Evolutionary conservation across 2,888 invertebrate species (phyloP).

Genomic region (Drosophila birchii): DNA sequence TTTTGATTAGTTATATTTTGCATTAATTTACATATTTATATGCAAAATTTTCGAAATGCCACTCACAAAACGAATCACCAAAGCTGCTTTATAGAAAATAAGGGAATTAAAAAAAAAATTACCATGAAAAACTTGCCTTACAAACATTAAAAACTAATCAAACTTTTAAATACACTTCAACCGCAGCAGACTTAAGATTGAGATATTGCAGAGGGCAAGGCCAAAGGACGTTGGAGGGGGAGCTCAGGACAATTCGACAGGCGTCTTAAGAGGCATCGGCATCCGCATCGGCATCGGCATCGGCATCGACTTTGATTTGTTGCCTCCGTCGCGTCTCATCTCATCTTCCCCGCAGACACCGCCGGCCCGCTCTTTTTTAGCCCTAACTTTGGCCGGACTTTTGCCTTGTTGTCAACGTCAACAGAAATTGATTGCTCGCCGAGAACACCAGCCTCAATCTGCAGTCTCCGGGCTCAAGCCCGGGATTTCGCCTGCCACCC

Average conservation of each 20-base stretch:
- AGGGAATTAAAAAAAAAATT: conserved; percentile 21
- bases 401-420: conserved; percentile 80
- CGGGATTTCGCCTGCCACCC: conserved; percentile 5
- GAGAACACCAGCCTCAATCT: conserved; percentile 49
- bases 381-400: conserved; percentile 78
- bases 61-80: conserved; percentile 34
- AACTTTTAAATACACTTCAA: conserved; percentile 82
- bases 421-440: conserved; percentile 80
- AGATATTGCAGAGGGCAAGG: conserved; percentile 48
- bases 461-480: conserved; percentile 1
- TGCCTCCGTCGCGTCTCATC: conserved; percentile 40
- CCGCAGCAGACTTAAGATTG: conserved; percentile 74
- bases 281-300: conserved; percentile 18
- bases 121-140: conserved; percentile 52
- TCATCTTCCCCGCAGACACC: conserved; percentile 19
- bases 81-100: conserved; percentile 55
- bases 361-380: conserved; percentile 45
- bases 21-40: conserved; percentile 49
- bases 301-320: conserved; percentile 77
- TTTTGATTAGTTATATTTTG: conserved; percentile 72
- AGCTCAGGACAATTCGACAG: conserved; percentile 69
- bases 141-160: conserved; percentile 81
- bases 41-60: neutral
- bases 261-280: conserved; percentile 70
- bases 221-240: conserved; percentile 20